phyloP scores from a whole-genome alignment of 2,888 invertebrate genomes.

The Drosophila nigritarsus region DNA sequence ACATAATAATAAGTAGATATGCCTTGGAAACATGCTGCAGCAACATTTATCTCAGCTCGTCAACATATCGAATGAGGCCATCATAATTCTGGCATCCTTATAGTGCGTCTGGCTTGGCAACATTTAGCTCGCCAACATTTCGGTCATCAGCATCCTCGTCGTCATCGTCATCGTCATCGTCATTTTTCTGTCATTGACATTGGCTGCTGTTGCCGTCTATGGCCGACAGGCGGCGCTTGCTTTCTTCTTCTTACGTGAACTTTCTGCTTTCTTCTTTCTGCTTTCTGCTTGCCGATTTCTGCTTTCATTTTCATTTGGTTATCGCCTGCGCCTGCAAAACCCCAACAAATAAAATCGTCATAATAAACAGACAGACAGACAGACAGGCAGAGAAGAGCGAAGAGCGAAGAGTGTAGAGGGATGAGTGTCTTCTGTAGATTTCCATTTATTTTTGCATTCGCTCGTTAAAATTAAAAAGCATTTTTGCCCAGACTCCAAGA shows the following conservation, averaged over 20 bases:
- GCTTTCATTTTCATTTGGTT: conserved; percentile 64
- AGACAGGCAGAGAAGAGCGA: neutral
- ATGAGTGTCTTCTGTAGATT: neutral
- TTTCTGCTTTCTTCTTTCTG: conserved; percentile 22
- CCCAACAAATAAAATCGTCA: conserved; percentile 72
- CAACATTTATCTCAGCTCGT: no score
- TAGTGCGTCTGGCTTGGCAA: conserved; percentile 36
- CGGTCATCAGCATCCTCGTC: conserved; percentile 19
- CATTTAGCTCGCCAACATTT: conserved; percentile 12
- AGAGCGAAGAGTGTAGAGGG: neutral
- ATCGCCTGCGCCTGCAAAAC: conserved; percentile 51
- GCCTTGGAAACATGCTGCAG: no score
- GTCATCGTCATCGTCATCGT: conserved; percentile 20
- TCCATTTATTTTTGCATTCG: conserved; percentile 52
- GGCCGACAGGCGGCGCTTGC: conserved; percentile 66
- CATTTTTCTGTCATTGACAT: conserved; percentile 68
- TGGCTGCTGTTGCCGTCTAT: conserved; percentile 66
- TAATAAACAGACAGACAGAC: conserved; percentile 60
- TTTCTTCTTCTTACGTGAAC: conserved; percentile 37
- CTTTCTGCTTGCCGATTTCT: conserved; percentile 40
- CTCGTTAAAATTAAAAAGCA: conserved; percentile 73
- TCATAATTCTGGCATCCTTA: conserved; percentile 63
- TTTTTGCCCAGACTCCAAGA: conserved; percentile 35
- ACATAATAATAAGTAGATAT: no score
- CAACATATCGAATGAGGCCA: conserved; percentile 19